Percentiles rank a stretch among this genome's conserved stretches.
Evolutionary conservation across 2,113 vertebrate species (phyloP).

Genomic region (Psammodynastes pulverulentus): DNA sequence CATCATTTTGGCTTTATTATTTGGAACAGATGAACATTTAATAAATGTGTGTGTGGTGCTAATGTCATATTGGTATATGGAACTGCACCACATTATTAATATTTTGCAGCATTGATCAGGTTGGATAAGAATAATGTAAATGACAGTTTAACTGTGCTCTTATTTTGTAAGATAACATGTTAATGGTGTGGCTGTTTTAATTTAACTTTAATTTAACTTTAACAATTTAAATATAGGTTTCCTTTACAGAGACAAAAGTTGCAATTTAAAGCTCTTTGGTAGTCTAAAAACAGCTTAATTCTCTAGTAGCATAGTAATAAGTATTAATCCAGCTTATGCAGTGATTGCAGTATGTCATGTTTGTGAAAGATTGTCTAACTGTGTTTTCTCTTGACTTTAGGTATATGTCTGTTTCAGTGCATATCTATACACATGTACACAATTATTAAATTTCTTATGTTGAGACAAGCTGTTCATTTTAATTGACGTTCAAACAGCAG

Average conservation of each 20-base stretch:
- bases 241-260: constrained; percentile 80
- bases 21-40: not conserved
- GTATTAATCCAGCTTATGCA: constrained; percentile 79
- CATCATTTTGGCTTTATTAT: not conserved
- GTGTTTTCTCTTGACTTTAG: constrained; percentile 77
- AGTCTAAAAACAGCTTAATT: constrained; percentile 82
- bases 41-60: not conserved
- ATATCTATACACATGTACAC: not conserved
- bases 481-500: constrained; percentile 75
- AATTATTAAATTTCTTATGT: constrained; percentile 71
- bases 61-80: not conserved
- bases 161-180: constrained; percentile 65
- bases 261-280: constrained; percentile 79
- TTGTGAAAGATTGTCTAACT: constrained; percentile 77
- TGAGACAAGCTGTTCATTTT: constrained; percentile 80
- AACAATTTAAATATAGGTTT: constrained; percentile 79
- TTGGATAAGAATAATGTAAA: constrained; percentile 62
- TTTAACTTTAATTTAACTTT: constrained; percentile 78
- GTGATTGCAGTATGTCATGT: constrained; percentile 80
- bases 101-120: constrained; percentile 41
- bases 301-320: constrained; percentile 76
- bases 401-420: constrained; percentile 60
- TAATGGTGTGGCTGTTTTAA: constrained; percentile 72
- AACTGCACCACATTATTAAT: constrained; percentile 23
- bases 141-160: constrained; percentile 65